Evolutionary conservation across 1,140 invertebrate genomes (phyloP), one percentile per base, ranked within the genome.

Genomic region (Antheraea pernyi): DNA sequence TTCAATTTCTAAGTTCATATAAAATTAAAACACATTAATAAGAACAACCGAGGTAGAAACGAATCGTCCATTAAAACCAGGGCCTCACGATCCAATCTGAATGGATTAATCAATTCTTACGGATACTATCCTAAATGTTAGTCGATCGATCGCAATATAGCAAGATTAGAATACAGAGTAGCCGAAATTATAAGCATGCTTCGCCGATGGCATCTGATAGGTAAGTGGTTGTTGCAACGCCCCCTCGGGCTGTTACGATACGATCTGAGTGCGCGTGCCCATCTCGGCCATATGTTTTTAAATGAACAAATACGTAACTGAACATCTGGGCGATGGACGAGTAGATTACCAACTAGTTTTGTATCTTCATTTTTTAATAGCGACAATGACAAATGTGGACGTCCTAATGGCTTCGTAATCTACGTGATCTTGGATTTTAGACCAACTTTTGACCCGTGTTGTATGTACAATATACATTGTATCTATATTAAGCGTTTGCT

Each of bases 221-320:
- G 82, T 86, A 88, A 89, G 84, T 88, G 81, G 86, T 85, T 91
- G 86, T 89, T 82, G 84, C 83, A 88, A 91, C 88, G 88, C 86
- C 86, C 76, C 85, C 84, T 73, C 80, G 68, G 78, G 81, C 79
- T 70, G 18, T 79, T 65, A 71, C 73, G 85, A 91, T 89, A 84
- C 53, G 53, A 89, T 91, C 87, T 67, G 68, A 48, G 67, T 79
- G 78, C 87, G 86, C 86, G 84, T 84, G 86, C 85, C 77, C 81
- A 68, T 65, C 66, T 65, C 81, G 75, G 65, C 65, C 73, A 69
- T 67, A 67, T 70, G 73, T 71, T 75, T 67, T 74, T 69, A 65
- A 71, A 65, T 67, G 65, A 75, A 69, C 73, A 69, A 69, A 69
- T 69, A 75, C 74, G 68, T 76, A 76, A 78, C 75, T 66, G 74